phyloP scores from a whole-genome alignment of 2,797 vertebrate species.

The Melanotaenia boesemani region DNA sequence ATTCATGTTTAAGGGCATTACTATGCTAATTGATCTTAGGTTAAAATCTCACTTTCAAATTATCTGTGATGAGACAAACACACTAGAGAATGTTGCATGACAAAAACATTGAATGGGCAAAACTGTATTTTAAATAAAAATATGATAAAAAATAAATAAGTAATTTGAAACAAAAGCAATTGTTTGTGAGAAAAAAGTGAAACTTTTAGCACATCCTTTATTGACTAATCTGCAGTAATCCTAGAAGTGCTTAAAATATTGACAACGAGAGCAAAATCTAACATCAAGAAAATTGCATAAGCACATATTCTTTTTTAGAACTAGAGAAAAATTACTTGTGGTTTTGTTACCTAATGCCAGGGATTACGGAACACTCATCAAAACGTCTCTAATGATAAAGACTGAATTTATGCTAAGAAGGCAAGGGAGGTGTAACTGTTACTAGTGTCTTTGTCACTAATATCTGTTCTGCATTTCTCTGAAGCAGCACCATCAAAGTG shows the following conservation, averaged over 20 bases:
- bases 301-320: constrained; percentile 16
- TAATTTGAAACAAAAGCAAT: background rate
- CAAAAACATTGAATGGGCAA: constrained; percentile 8
- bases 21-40: constrained; percentile 16
- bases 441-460: constrained; percentile 53
- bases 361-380: constrained; percentile 33
- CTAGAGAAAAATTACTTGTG: constrained; percentile 12
- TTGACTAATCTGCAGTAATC: constrained; percentile 13
- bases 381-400: constrained; percentile 52
- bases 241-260: constrained; percentile 26
- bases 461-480: constrained; percentile 57
- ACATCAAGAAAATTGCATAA: constrained; percentile 26
- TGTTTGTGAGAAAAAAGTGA: background rate
- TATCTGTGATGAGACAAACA: constrained; percentile 32
- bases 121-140: constrained; percentile 12
- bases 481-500: constrained; percentile 25
- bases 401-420: constrained; percentile 28
- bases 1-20: constrained; percentile 18
- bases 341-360: constrained; percentile 35
- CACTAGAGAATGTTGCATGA: background rate
- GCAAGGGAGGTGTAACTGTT: constrained; percentile 21
- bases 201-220: constrained; percentile 16
- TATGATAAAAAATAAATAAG: background rate
- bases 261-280: constrained; percentile 15
- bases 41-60: background rate